Base-by-base conservation (phyloP, 1,140 invertebrate genomes). In the Venturia canescens region DNA sequence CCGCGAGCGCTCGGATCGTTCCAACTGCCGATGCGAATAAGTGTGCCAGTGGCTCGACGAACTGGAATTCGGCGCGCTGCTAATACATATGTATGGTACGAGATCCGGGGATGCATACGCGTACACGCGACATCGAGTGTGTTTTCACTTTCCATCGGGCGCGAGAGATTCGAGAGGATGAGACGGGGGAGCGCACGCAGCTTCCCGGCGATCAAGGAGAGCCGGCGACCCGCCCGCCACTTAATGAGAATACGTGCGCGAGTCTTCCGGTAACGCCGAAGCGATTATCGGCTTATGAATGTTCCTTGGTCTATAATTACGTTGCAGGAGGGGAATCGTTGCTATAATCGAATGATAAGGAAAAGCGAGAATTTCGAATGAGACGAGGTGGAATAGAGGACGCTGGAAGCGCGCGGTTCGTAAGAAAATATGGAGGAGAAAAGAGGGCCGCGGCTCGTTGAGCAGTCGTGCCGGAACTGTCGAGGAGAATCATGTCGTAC, bases 131-230 rank as follows among this genome's bases (percentile, higher is more conserved):
- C 82, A 67, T 71, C 82, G 13, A 71, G 38, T 71, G 70, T 69
- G 82, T 88, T 89, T 88, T 89, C 86, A 88, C 87, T 88, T 88
- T 88, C 87, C 85, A 86, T 84, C 79, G 11, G 83, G 67, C 71
- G 71, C 79, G 11, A 82, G 67, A 76, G 71, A 50, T 63, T 72
- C 69, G 81, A 72, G 57, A 79, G 66, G 31, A 67, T 79, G 78
- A 31, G 67, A 27, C 80, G 83, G 72, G n/a, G n/a, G n/a, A n/a
- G n/a, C n/a, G n/a, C n/a, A n/a, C 78, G 79, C 60, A 44, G 70
- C 38, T 76, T 80, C 72, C 70, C 66, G n/a, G n/a, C n/a, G 81
- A 84, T 86, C 84, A 83, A 85, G 83, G 83, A 85, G 82, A 80
- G 71, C 44, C 63, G 29, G 4, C 48, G 67, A 50, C 27, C 67